Percentiles rank a stretch among this genome's conserved stretches.
These are phyloP conservation scores for Indri indri DNA, from an alignment of 2,113 vertebrate species.

Conservation along the genomic window DNA sequence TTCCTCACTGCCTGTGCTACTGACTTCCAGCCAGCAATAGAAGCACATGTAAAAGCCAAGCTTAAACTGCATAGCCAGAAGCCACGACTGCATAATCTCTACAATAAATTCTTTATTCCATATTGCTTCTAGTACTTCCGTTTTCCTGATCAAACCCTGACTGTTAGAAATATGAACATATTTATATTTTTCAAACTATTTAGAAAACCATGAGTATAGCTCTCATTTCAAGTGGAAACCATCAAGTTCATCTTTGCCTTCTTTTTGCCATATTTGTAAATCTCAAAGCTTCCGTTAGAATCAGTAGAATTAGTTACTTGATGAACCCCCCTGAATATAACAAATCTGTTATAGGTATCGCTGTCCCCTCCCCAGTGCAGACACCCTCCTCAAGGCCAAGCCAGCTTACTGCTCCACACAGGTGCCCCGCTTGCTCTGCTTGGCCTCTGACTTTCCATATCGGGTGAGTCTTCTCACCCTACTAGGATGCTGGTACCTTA, in stretches of 20 bases:
- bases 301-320: neutral
- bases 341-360: rapidly evolving
- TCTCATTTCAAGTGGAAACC: neutral
- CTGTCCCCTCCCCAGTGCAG: neutral
- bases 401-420: neutral
- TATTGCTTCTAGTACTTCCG: neutral
- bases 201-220: neutral
- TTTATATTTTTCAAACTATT: neutral
- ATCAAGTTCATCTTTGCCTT: neutral
- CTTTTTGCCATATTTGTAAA: neutral
- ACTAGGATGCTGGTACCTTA: neutral
- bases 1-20: neutral
- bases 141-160: neutral
- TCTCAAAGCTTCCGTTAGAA: neutral
- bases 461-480: neutral
- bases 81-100: neutral
- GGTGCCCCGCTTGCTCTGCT: neutral
- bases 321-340: no score
- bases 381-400: rapidly evolving
- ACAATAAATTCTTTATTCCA: neutral
- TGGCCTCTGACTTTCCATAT: no score
- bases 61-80: neutral
- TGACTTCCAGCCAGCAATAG: no score
- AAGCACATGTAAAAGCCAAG: neutral
- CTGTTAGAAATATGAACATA: neutral